Percentiles rank a stretch among this genome's conserved stretches.
Evolutionary conservation across 2,888 invertebrate species (phyloP).

Genomic region (Calephelis perditalis): DNA sequence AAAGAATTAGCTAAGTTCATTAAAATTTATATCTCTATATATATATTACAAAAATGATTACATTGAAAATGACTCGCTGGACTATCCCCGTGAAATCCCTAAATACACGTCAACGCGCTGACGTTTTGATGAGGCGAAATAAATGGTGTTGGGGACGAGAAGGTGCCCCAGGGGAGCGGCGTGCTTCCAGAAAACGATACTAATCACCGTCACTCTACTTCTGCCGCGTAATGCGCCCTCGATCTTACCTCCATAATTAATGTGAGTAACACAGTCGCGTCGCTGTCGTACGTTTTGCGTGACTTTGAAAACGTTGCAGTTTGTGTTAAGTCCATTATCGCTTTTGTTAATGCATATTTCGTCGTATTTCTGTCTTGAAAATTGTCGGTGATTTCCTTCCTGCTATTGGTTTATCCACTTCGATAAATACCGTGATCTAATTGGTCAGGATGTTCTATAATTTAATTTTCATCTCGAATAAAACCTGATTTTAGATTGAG

Average conservation of each 20-base stretch:
- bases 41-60: too few relatives aligned
- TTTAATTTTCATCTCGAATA: too few relatives aligned
- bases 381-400: too few relatives aligned
- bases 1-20: too few relatives aligned
- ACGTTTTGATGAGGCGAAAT: constrained; percentile 75
- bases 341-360: constrained; percentile 16
- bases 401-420: too few relatives aligned
- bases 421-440: too few relatives aligned
- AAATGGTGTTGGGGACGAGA: constrained; percentile 53
- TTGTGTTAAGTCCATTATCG: constrained; percentile 20
- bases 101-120: constrained; percentile 75
- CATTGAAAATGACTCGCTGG: too few relatives aligned
- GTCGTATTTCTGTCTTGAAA: too few relatives aligned
- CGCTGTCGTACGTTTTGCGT: constrained; percentile 1
- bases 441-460: too few relatives aligned
- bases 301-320: constrained; percentile 12
- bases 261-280: constrained; percentile 4
- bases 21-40: too few relatives aligned
- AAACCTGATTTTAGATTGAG: too few relatives aligned
- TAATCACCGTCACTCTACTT: constrained; percentile 47
- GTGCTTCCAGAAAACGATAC: constrained; percentile 71
- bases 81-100: constrained; percentile 39
- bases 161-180: constrained; percentile 48
- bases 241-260: constrained; percentile 17
- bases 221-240: constrained; percentile 24